Base-by-base conservation (phyloP, 1,140 invertebrate species). In the Brachionus manjavacas region DNA sequence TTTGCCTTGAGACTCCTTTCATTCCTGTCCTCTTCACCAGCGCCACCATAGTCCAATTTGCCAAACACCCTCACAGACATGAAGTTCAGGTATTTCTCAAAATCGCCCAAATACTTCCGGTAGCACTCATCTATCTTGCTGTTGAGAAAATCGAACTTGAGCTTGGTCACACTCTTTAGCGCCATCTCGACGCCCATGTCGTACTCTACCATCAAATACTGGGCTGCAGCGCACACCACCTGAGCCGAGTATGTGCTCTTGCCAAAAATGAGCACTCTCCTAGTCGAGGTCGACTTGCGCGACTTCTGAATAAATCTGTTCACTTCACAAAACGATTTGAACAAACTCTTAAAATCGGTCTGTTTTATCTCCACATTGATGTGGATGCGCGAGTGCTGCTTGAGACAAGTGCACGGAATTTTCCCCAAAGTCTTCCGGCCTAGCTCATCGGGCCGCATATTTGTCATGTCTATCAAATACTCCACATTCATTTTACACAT, bases 121-220 rank as follows among this genome's bases (percentile, higher is more conserved):
- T 81, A 81, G 35, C 79, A 28, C 12, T 41, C 6, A 23, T 60
- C 49, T 4, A 81, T 11, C 11, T 28, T 76, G 7, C 14, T 16
- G 7, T 46, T 14, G 8, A 46, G 0, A 35, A 23, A 20, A 11
- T 28, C 23, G 31, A 76, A 76, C 25, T 76, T 49, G 25, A 60
- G 2, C n/a, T 68, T 28, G 20, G 35, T 12, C 3, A 81, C 52
- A 60, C 49, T 28, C 16, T 81, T 23, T 4, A 81, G 49, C 11
- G 79, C 79, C 55, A 35, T 81, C 3, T 68, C 41, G 2, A 81
- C 20, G 23, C 52, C 60, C 79, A 81, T 81, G 7, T 81, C 60
- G 41, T 81, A 81, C 79, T 81, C 79, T 14, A 81, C 25, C 79
- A 81, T 81, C 35, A 81, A 68, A 68, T 81, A 81, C 28, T 81